Evolutionary conservation across 2,113 vertebrate genomes (phyloP).

Genomic region (Limanda limanda): DNA sequence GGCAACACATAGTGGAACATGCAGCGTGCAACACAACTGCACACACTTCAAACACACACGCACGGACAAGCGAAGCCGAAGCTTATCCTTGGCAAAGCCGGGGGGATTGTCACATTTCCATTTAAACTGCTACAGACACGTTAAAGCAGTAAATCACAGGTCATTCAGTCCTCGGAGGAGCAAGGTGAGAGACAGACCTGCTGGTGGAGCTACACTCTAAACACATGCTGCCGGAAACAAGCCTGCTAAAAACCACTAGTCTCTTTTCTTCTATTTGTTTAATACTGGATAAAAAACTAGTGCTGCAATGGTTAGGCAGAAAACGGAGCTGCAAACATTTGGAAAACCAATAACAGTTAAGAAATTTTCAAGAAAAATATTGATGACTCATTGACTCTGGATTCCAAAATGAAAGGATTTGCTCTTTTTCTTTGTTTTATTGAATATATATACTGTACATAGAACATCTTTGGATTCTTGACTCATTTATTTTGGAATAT

Average conservation of each 20-base stretch:
- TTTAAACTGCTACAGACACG: slow-evolving; percentile 56
- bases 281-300: not conserved
- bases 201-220: slow-evolving; percentile 3
- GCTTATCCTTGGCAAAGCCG: slow-evolving; percentile 48
- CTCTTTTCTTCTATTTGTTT: not conserved
- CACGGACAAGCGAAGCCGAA: slow-evolving; percentile 35
- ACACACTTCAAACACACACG: slow-evolving; percentile 1
- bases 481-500: no score
- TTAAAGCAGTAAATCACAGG: slow-evolving; percentile 43
- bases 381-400: no score
- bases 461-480: no score
- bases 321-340: no score
- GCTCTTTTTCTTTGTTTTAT: no score
- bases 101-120: slow-evolving; percentile 61
- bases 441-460: no score
- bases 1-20: slow-evolving; percentile 39
- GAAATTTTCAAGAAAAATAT: no score
- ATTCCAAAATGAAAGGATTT: no score
- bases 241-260: not conserved
- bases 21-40: slow-evolving; percentile 26
- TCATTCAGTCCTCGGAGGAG: slow-evolving; percentile 20
- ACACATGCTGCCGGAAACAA: slow-evolving; percentile 1
- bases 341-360: no score
- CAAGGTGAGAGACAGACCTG: slow-evolving; percentile 45
- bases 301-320: not conserved